phyloP scores from a whole-genome alignment of 2,888 invertebrate species.

The Ametastegia equiseti region DNA sequence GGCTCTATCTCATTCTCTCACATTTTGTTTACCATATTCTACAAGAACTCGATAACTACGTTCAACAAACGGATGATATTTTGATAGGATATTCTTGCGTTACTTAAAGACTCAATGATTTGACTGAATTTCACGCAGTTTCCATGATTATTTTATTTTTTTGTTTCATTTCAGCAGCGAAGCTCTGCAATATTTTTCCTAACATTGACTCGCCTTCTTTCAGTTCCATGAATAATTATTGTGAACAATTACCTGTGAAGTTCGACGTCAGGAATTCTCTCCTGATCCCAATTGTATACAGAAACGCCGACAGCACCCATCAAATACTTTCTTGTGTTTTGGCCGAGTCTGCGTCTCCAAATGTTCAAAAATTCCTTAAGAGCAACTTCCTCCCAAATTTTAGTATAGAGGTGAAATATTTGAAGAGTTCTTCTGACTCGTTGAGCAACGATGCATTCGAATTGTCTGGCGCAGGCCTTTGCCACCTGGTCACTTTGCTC shows the following conservation, averaged over 20 bases:
- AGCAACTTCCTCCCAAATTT: slow-evolving; percentile 81
- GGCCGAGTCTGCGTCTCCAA: slow-evolving; percentile 74
- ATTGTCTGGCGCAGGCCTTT: slow-evolving; percentile 66
- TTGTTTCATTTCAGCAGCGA: too few species aligned
- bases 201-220: too few species aligned
- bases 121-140: too few species aligned
- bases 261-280: slow-evolving; percentile 79
- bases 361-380: slow-evolving; percentile 78
- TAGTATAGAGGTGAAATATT: slow-evolving; percentile 81
- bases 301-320: slow-evolving; percentile 78
- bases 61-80: too few species aligned
- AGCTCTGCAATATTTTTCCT: too few species aligned
- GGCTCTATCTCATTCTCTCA: too few species aligned
- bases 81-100: too few species aligned
- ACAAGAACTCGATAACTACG: too few species aligned
- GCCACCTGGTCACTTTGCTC: slow-evolving; percentile 65
- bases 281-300: slow-evolving; percentile 81
- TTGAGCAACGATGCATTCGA: slow-evolving; percentile 77
- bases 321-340: slow-evolving; percentile 78
- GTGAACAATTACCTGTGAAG: slow-evolving; percentile 74
- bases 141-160: too few species aligned
- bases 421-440: slow-evolving; percentile 81
- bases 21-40: too few species aligned
- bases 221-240: too few species aligned
- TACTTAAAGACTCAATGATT: too few species aligned